A percentile compares a stretch with the other conserved stretches of the same genome.
Conservation (phyloP, 1,140 invertebrate species). For the Pogonomyrmex barbatus region DNA sequence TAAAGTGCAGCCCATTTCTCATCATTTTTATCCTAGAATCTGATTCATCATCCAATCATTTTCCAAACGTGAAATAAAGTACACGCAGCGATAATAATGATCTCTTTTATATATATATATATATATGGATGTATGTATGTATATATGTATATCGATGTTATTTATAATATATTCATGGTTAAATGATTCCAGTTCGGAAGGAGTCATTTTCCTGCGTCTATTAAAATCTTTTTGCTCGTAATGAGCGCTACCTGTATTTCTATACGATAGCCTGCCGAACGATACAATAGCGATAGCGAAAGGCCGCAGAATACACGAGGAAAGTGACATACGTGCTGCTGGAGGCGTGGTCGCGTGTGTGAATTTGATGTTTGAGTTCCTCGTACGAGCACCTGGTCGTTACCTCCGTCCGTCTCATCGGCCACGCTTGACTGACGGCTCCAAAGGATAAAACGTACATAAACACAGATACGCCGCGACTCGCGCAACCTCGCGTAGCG, state of each 20-base stretch:
- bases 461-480: conserved; percentile 64
- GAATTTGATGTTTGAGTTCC: conserved; percentile 67
- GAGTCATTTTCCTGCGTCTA: not conserved
- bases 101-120: not conserved
- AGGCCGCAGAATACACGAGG: conserved; percentile 19
- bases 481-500: conserved; percentile 48
- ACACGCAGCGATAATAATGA: not conserved
- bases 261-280: conserved; percentile 10
- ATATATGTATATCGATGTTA: not conserved
- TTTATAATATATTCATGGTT: not conserved
- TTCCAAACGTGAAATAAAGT: not conserved
- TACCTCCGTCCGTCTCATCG: conserved; percentile 55
- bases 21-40: not conserved
- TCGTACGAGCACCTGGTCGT: conserved; percentile 50
- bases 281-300: conserved; percentile 47
- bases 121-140: too few relatives aligned
- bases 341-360: conserved; percentile 52
- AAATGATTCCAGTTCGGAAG: not conserved
- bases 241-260: conserved; percentile 34
- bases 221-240: not conserved
- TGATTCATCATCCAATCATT: not conserved
- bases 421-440: conserved; percentile 58
- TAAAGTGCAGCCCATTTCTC: too few relatives aligned
- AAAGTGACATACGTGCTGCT: conserved; percentile 60
- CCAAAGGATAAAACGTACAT: conserved; percentile 55